These are phyloP conservation scores for Orthosia gracilis DNA, from an alignment of 2,888 invertebrate species.

Conservation along the genomic window DNA sequence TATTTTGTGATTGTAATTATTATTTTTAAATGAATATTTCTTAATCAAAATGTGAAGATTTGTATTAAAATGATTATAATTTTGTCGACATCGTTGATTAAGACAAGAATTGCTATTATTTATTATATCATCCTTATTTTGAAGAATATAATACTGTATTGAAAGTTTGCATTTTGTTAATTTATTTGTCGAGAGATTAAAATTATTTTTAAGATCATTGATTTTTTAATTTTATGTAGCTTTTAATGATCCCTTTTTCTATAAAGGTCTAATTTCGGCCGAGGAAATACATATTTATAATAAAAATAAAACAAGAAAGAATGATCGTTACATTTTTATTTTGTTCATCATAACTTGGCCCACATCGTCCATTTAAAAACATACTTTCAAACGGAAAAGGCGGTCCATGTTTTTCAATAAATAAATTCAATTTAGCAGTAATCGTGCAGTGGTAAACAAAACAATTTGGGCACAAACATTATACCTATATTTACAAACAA, in stretches of 20 bases:
- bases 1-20: constrained; percentile 77
- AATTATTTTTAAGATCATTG: constrained; percentile 84
- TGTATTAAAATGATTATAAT: constrained; percentile 79
- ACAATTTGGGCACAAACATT: constrained; percentile 74
- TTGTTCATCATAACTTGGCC: constrained; percentile 82
- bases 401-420: constrained; percentile 86
- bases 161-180: constrained; percentile 86
- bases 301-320: constrained; percentile 60
- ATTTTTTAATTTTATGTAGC: constrained; percentile 64
- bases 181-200: constrained; percentile 90
- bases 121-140: constrained; percentile 84
- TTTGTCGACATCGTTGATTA: constrained; percentile 76
- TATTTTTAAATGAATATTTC: constrained; percentile 68
- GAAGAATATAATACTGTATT: constrained; percentile 78
- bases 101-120: constrained; percentile 81
- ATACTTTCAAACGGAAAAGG: constrained; percentile 89
- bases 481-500: constrained; percentile 84
- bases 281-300: neutral
- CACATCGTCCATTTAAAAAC: constrained; percentile 88
- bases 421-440: constrained; percentile 77
- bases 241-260: neutral
- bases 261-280: neutral
- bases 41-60: constrained; percentile 79
- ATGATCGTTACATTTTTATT: constrained; percentile 72
- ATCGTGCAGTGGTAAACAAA: constrained; percentile 77